A percentile compares a stretch with the other conserved stretches of the same genome.
These are phyloP conservation scores for Lophius piscatorius DNA, from an alignment of 2,113 vertebrate genomes.

Conservation along the genomic window DNA sequence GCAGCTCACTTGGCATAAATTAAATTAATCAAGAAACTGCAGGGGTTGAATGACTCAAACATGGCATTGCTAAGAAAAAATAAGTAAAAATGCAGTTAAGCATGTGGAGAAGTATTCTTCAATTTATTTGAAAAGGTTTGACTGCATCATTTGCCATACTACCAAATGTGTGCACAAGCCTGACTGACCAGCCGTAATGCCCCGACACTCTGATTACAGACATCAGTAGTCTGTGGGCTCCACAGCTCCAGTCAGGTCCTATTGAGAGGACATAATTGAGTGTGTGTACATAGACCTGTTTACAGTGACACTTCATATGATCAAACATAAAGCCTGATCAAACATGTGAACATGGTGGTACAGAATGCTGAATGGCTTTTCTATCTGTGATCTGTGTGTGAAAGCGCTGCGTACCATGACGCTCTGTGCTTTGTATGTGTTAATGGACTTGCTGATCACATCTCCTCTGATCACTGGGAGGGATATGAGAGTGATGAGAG, in stretches of 20 bases:
- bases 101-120: not conserved
- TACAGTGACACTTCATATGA: conserved; percentile 57
- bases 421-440: conserved; percentile 32
- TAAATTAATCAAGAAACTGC: conserved; percentile 18
- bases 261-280: conserved; percentile 60
- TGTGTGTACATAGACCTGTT: conserved; percentile 36
- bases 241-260: conserved; percentile 20
- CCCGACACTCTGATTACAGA: conserved; percentile 55
- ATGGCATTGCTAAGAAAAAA: not conserved
- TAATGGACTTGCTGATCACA: conserved; percentile 64
- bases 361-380: conserved; percentile 39
- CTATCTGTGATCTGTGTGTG: conserved; percentile 46
- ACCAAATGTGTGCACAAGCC: conserved; percentile 45
- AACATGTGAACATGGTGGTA: conserved; percentile 36
- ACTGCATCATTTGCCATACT: conserved; percentile 36
- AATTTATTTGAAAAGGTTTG: conserved; percentile 22
- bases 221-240: conserved; percentile 36
- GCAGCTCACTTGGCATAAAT: conserved; percentile 10
- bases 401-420: conserved; percentile 17
- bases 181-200: conserved; percentile 50
- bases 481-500: conserved; percentile 25
- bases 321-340: conserved; percentile 66
- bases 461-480: conserved; percentile 44
- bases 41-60: conserved; percentile 5
- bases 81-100: not conserved